Percentiles rank a stretch among this genome's conserved stretches.
These are phyloP conservation scores for Ooceraea biroi DNA, from an alignment of 1,140 invertebrate genomes.

Conservation along the genomic window DNA sequence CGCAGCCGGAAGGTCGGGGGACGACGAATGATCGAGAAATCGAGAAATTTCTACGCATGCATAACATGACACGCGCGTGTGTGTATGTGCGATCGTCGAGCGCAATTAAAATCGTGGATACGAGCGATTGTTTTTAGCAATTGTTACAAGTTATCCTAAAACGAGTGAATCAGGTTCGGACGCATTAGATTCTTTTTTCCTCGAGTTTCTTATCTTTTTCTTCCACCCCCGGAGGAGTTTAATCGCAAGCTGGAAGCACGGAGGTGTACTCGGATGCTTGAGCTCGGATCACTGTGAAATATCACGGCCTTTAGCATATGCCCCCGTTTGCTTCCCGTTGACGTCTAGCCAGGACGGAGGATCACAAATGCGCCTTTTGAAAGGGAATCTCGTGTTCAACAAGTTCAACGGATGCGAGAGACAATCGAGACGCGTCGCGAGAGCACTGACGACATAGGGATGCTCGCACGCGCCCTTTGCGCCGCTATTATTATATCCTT, in stretches of 20 bases:
- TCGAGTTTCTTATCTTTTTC: neutral
- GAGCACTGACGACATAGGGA: constrained; percentile 49
- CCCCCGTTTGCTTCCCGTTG: constrained; percentile 13
- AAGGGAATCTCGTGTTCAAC: constrained; percentile 54
- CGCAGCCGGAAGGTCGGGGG: constrained; percentile 35
- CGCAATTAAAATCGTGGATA: constrained; percentile 44
- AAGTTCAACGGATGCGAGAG: constrained; percentile 67
- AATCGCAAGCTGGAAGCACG: neutral
- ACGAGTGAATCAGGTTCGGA: neutral
- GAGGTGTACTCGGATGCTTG: neutral
- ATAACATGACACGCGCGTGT: too few species aligned
- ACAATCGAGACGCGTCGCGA: constrained; percentile 47
- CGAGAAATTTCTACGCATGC: constrained; percentile 35
- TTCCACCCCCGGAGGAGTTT: neutral
- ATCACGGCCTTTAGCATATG: constrained; percentile 48
- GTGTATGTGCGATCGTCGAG: constrained; percentile 25
- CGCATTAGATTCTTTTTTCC: neutral
- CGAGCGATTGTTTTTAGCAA: constrained; percentile 7
- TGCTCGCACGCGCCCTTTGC: neutral
- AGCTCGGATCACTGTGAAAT: constrained; percentile 41
- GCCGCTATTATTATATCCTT: constrained; percentile 6
- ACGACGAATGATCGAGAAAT: neutral
- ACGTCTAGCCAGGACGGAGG: constrained; percentile 29
- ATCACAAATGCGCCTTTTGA: constrained; percentile 60
- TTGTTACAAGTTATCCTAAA: neutral